Conservation (phyloP, 2,113 vertebrate species). For the Zosterops japonicus region DNA sequence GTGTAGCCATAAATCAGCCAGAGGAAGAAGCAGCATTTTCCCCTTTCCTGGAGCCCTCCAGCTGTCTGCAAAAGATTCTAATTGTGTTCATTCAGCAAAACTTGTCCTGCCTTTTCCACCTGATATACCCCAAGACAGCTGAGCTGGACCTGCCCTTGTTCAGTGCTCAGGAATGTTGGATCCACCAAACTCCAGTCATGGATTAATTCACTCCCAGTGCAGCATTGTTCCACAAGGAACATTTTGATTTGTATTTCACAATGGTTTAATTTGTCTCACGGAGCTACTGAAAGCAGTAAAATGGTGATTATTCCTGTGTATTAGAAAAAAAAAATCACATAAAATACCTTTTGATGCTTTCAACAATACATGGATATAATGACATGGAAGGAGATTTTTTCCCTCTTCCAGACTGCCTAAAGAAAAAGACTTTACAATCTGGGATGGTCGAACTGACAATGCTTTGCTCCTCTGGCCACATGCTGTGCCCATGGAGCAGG, state of each 20-base stretch:
- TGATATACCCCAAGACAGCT: background rate
- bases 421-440: background rate
- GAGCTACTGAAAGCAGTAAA: background rate
- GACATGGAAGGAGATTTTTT: background rate
- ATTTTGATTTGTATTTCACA: background rate
- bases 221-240: background rate
- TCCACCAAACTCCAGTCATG: no score
- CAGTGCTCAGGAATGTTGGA: background rate
- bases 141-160: background rate
- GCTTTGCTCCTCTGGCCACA: background rate
- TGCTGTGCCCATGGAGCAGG: background rate
- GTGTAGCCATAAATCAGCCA: constrained; percentile 36
- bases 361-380: background rate
- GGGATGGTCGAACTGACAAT: background rate
- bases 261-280: background rate
- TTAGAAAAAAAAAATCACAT: background rate
- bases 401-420: background rate
- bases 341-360: background rate
- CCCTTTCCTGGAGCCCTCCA: constrained; percentile 9
- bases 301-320: background rate
- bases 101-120: background rate
- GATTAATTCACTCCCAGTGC: background rate
- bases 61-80: background rate
- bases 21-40: background rate
- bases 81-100: background rate